Evolutionary conservation across 2,888 invertebrate species (phyloP).

Genomic region (Hirtodrosophila duncani): DNA sequence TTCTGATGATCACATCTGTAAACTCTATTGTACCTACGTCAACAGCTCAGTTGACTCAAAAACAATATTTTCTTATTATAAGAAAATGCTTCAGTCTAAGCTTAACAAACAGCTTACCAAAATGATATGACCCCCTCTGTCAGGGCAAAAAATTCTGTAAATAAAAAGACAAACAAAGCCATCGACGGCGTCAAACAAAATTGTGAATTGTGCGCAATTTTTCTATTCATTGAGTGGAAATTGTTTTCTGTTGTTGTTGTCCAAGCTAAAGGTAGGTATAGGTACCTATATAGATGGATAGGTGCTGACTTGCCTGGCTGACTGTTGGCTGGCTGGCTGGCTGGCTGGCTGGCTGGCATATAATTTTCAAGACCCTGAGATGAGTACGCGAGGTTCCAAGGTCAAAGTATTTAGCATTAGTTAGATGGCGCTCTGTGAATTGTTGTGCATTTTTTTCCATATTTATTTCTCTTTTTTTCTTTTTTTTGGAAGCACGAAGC

Average conservation of each 20-base stretch:
- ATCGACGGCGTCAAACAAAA: conserved; percentile 52
- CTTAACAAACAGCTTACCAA: too few species aligned
- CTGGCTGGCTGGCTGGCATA: too few species aligned
- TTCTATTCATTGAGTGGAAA: conserved; percentile 72
- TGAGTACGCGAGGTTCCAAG: conserved; percentile 49
- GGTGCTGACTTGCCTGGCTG: too few species aligned
- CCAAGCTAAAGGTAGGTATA: conserved; percentile 21
- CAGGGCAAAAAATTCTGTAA: conserved; percentile 12
- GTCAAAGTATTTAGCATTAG: conserved; percentile 73
- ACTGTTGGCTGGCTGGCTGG: too few species aligned
- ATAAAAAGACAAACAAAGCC: conserved; percentile 1
- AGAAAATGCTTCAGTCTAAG: too few species aligned
- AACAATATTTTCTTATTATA: too few species aligned
- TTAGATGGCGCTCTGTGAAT: conserved; percentile 59
- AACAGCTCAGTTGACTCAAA: too few species aligned
- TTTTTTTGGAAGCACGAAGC: conserved; percentile 61
- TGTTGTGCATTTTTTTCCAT: conserved; percentile 1
- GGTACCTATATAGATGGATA: too few species aligned
- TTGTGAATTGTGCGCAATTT: conserved; percentile 69
- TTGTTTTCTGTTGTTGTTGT: conserved; percentile 50
- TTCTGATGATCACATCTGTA: too few species aligned
- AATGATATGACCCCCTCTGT: too few species aligned
- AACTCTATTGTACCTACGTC: too few species aligned
- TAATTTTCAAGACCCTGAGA: conserved; percentile 72
- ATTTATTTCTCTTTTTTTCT: conserved; percentile 11